A percentile compares a stretch with the other conserved stretches of the same genome.
Conservation (phyloP, 1,140 invertebrate genomes). For the Zeugodacus cucurbitae region DNA sequence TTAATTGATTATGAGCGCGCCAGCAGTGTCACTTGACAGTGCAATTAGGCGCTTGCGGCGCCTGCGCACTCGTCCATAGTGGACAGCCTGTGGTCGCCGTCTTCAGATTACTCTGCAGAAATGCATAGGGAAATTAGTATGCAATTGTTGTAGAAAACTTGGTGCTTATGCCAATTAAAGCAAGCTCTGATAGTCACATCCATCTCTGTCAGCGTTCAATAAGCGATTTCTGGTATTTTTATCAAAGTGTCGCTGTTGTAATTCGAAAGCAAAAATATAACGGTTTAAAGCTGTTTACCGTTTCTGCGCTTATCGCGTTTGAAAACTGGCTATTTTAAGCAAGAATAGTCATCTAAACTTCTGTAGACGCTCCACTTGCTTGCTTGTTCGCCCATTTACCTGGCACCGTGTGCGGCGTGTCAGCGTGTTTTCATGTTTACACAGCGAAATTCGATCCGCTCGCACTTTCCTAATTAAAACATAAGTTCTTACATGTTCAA, state of each 20-base stretch:
- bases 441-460: constrained; percentile 30
- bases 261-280: background rate
- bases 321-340: background rate
- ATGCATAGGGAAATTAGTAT: background rate
- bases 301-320: background rate
- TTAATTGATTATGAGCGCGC: constrained; percentile 34
- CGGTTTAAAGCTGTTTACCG: background rate
- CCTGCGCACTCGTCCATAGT: no score
- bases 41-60: constrained; percentile 22
- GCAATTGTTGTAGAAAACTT: background rate
- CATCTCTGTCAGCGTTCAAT: constrained; percentile 7
- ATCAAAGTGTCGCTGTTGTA: background rate
- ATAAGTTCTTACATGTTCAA: constrained; percentile 5
- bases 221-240: background rate
- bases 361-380: background rate
- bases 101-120: background rate
- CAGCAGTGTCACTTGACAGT: constrained; percentile 8
- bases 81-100: background rate
- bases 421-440: constrained; percentile 11
- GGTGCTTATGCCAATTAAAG: constrained; percentile 11
- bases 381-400: background rate
- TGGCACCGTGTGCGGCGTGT: background rate
- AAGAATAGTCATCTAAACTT: background rate
- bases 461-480: constrained; percentile 27
- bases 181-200: background rate